Evolutionary conservation across 2,113 vertebrate genomes (phyloP).

Genomic region (Myocastor coypus): DNA sequence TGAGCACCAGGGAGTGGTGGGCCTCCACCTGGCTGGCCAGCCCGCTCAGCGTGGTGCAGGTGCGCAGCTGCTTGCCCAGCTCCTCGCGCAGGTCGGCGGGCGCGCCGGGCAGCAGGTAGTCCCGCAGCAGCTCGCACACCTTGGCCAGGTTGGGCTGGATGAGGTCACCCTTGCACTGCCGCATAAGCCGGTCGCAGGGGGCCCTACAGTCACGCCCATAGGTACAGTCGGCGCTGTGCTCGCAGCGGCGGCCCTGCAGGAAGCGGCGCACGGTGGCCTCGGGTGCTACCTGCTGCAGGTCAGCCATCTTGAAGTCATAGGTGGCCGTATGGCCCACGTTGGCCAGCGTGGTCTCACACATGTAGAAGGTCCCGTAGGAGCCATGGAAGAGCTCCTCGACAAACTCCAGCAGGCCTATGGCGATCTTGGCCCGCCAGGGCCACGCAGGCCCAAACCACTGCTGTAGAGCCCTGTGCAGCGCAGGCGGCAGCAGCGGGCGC

Average conservation of each 20-base stretch:
- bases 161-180: conserved; percentile 95
- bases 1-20: conserved; percentile 96
- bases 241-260: conserved; percentile 93
- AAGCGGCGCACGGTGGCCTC: conserved; percentile 92
- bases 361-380: conserved; percentile 94
- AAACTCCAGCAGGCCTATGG: conserved; percentile 96
- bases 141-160: conserved; percentile 98
- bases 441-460: conserved; percentile 96
- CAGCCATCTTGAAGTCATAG: conserved; percentile 96
- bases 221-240: conserved; percentile 95
- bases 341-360: conserved; percentile 93
- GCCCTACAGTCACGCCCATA: conserved; percentile 94
- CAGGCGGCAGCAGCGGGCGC: conserved; percentile 89
- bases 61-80: conserved; percentile 94
- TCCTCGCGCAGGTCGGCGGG: conserved; percentile 91
- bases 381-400: conserved; percentile 98
- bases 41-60: conserved; percentile 96
- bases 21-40: conserved; percentile 98
- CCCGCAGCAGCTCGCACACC: conserved; percentile 93
- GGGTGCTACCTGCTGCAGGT: conserved; percentile 93
- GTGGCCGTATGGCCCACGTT: conserved; percentile 94
- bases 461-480: conserved; percentile 89
- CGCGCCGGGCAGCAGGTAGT: conserved; percentile 93
- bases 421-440: conserved; percentile 94
- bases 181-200: conserved; percentile 93